Conservation (phyloP, 2,113 vertebrate species). For the Heterotilapia buettikoferi region DNA sequence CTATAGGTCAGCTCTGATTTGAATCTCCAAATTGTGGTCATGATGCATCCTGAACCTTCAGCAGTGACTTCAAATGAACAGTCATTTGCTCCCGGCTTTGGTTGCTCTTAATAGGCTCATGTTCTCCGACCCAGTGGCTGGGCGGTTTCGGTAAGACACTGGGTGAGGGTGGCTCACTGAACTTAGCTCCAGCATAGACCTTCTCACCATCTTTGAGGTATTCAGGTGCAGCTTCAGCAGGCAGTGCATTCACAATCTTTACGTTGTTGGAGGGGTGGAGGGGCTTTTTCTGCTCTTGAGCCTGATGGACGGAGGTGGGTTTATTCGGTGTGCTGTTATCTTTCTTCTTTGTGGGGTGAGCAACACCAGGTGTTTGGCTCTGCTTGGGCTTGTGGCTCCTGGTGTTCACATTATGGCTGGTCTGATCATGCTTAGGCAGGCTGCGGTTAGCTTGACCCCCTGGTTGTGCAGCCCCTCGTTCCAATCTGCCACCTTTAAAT, state of each 20-base stretch:
- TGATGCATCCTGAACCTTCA: slow-evolving; percentile 81
- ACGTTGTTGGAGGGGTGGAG: slow-evolving; percentile 72
- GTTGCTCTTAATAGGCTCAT: slow-evolving; percentile 63
- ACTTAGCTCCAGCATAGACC: slow-evolving; percentile 91
- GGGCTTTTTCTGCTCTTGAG: slow-evolving; percentile 75
- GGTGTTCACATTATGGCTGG: slow-evolving; percentile 48
- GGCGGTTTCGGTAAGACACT: slow-evolving; percentile 93
- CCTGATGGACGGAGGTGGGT: slow-evolving; percentile 43
- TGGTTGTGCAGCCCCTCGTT: slow-evolving; percentile 66
- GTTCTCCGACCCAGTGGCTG: slow-evolving; percentile 87
- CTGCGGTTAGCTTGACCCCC: slow-evolving; percentile 68
- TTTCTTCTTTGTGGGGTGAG: slow-evolving; percentile 64
- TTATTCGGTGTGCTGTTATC: slow-evolving; percentile 74
- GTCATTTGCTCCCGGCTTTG: slow-evolving; percentile 85
- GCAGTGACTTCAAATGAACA: slow-evolving; percentile 86
- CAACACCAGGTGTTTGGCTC: slow-evolving; percentile 41
- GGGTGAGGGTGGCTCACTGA: slow-evolving; percentile 92
- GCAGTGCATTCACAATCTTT: slow-evolving; percentile 60
- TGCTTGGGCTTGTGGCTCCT: slow-evolving; percentile 76
- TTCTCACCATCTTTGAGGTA: slow-evolving; percentile 79
- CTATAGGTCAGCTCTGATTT: not conserved
- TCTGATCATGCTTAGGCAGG: slow-evolving; percentile 73
- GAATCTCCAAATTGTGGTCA: not conserved
- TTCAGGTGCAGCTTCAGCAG: slow-evolving; percentile 59
- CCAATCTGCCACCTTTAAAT: slow-evolving; percentile 78